phyloP scores from a whole-genome alignment of 1,140 invertebrate species.

The Stenopsyche tienmushanensis region DNA sequence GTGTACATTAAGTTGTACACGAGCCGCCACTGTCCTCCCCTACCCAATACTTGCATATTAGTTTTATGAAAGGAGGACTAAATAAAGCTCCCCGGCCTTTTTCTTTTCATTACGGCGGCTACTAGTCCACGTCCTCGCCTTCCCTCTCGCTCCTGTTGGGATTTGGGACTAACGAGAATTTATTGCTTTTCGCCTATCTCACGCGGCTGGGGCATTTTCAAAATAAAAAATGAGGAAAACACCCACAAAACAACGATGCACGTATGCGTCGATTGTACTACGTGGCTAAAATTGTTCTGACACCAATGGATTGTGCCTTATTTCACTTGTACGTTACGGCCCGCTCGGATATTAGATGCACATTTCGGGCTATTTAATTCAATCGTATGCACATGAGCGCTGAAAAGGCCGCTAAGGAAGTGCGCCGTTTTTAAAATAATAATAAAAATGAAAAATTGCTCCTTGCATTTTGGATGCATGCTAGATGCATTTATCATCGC shows the following conservation, averaged over 20 bases:
- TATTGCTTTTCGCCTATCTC: conserved; percentile 29
- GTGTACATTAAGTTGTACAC: conserved; percentile 26
- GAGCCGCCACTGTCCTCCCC: conserved; percentile 2
- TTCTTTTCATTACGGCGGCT: conserved; percentile 35
- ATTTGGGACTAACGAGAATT: conserved; percentile 30
- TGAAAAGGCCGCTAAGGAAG: neutral
- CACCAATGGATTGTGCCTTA: too few species aligned
- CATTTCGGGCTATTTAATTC: conserved; percentile 36
- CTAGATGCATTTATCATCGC: neutral
- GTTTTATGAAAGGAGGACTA: conserved; percentile 38
- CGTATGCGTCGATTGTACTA: too few species aligned
- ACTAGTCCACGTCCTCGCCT: conserved; percentile 1
- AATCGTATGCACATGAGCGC: conserved; percentile 20
- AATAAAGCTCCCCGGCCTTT: conserved; percentile 30
- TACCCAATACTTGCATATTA: conserved; percentile 40
- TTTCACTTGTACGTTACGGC: too few species aligned
- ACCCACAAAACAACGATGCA: too few species aligned
- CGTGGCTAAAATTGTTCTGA: too few species aligned
- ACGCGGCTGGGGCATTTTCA: too few species aligned
- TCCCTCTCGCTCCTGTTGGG: neutral
- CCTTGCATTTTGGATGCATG: conserved; percentile 20
- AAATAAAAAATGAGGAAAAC: too few species aligned
- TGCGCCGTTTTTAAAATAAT: conserved; percentile 31
- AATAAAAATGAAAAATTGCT: conserved; percentile 35
- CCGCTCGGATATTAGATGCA: conserved; percentile 25